phyloP scores from a whole-genome alignment of 2,797 vertebrate genomes.

The Leptoclinus maculatus region DNA sequence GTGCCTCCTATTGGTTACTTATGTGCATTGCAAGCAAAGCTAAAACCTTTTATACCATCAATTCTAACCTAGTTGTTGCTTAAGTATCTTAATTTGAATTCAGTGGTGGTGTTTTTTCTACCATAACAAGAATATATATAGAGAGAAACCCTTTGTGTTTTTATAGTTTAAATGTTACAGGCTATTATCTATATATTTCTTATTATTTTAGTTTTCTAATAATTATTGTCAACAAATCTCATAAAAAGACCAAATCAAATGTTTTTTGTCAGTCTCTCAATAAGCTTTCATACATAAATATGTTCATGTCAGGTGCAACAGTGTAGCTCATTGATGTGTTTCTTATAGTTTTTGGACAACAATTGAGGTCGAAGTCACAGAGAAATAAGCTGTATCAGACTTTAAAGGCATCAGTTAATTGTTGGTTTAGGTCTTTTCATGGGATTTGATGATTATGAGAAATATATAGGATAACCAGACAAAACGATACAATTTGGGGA shows the following conservation, averaged over 20 bases:
- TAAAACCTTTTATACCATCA: neutral
- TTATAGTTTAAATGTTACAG: neutral
- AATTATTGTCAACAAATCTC: neutral
- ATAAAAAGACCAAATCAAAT: neutral
- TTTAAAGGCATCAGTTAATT: no score
- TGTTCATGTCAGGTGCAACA: neutral
- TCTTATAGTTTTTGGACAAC: neutral
- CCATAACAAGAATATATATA: neutral
- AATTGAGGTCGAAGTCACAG: neutral
- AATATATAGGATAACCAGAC: neutral
- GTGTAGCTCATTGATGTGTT: neutral
- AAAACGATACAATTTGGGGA: neutral
- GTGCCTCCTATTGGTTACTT: conserved; percentile 44
- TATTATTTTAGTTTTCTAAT: neutral
- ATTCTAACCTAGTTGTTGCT: neutral
- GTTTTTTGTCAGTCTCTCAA: neutral
- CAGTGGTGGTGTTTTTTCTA: neutral
- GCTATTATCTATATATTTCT: neutral
- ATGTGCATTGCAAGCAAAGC: conserved; percentile 8
- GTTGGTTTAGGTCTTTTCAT: neutral
- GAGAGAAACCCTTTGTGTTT: neutral
- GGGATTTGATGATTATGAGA: neutral
- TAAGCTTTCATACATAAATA: neutral
- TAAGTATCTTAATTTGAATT: neutral
- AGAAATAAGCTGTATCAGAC: neutral